A percentile compares a stretch with the other conserved stretches of the same genome.
Conservation (phyloP, 2,888 invertebrate genomes). For the Dryobotodes eremita region DNA sequence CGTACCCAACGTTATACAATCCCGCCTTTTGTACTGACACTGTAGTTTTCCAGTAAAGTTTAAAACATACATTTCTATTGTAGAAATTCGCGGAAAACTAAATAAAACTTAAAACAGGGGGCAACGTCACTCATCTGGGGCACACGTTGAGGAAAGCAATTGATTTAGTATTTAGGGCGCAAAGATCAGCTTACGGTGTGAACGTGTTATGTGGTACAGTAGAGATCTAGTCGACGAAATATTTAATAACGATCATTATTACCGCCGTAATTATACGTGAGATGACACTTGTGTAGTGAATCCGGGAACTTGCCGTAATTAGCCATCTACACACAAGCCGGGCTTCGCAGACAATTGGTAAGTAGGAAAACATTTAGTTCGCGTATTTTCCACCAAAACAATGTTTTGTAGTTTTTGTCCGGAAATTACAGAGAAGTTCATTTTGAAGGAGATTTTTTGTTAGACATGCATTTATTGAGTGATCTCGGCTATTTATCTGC, state of each 20-base stretch:
- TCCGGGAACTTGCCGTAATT: constrained; percentile 42
- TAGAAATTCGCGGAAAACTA: constrained; percentile 62
- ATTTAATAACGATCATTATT: constrained; percentile 64
- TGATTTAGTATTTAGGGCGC: constrained; percentile 78
- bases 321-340: constrained; percentile 33
- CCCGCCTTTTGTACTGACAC: constrained; percentile 28
- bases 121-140: constrained; percentile 73
- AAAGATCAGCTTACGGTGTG: constrained; percentile 75
- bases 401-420: constrained; percentile 50
- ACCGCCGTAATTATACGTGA: constrained; percentile 70
- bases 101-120: constrained; percentile 66
- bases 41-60: constrained; percentile 33
- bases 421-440: constrained; percentile 40
- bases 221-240: constrained; percentile 71
- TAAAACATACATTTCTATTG: constrained; percentile 22
- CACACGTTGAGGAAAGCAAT: constrained; percentile 71
- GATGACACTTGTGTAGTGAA: constrained; percentile 67
- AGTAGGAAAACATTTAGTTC: constrained; percentile 50
- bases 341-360: constrained; percentile 38
- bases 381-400: constrained; percentile 41
- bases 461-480: constrained; percentile 18
- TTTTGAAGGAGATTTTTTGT: constrained; percentile 47
- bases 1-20: constrained; percentile 50
- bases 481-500: constrained; percentile 3
- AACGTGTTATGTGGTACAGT: constrained; percentile 71